phyloP scores from a whole-genome alignment of 2,888 invertebrate genomes.

The Dastarcus helophoroides region DNA sequence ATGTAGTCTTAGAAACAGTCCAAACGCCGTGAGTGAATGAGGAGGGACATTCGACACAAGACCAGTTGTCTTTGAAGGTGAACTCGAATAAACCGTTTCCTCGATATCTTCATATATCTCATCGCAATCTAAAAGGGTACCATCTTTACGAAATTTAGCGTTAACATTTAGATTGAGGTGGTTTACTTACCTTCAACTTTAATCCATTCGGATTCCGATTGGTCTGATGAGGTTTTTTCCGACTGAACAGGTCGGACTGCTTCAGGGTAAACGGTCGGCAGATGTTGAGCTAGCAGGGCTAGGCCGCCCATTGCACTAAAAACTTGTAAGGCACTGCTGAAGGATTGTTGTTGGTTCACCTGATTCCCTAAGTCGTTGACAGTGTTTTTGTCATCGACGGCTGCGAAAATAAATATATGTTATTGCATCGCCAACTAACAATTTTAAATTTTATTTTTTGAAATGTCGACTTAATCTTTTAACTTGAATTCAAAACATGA shows the following conservation, averaged over 20 bases:
- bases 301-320: slow-evolving; percentile 84
- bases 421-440: too few relatives aligned
- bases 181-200: slow-evolving; percentile 37
- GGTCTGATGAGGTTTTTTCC: slow-evolving; percentile 45
- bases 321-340: slow-evolving; percentile 59
- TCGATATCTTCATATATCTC: slow-evolving; percentile 53
- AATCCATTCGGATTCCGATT: slow-evolving; percentile 38
- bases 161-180: neutral
- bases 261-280: slow-evolving; percentile 82
- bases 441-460: too few relatives aligned
- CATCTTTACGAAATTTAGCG: too few relatives aligned
- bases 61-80: slow-evolving; percentile 40
- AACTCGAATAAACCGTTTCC: slow-evolving; percentile 40
- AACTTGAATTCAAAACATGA: too few relatives aligned
- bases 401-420: slow-evolving; percentile 9
- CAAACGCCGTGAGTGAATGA: slow-evolving; percentile 85
- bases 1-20: slow-evolving; percentile 76
- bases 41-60: slow-evolving; percentile 64
- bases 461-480: too few relatives aligned
- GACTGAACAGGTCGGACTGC: slow-evolving; percentile 44
- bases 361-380: slow-evolving; percentile 1
- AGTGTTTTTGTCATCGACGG: slow-evolving; percentile 11
- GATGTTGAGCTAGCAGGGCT: slow-evolving; percentile 74
- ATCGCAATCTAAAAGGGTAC: slow-evolving; percentile 41
- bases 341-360: slow-evolving; percentile 24